Evolutionary conservation across 2,888 invertebrate species (phyloP).

Genomic region (Lepidocyrtoides sp.): DNA sequence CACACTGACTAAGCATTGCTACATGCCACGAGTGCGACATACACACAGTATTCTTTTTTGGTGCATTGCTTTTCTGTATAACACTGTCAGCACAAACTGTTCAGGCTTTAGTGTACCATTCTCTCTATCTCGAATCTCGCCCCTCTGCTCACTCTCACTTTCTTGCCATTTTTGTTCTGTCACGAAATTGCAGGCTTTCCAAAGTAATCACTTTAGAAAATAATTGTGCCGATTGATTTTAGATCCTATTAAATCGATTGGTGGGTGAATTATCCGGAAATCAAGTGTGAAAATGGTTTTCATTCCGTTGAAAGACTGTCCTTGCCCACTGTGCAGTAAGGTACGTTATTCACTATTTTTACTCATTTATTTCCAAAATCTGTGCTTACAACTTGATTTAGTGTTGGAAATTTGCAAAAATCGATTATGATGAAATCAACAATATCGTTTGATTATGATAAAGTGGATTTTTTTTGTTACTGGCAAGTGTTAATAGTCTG

Average conservation of each 20-base stretch:
- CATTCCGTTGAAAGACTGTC: constrained; percentile 83
- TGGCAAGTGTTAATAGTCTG: neutral
- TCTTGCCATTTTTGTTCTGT: constrained; percentile 16
- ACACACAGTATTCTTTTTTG: constrained; percentile 27
- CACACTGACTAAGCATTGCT: neutral
- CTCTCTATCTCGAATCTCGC: constrained; percentile 27
- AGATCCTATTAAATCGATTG: neutral
- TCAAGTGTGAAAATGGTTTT: constrained; percentile 80
- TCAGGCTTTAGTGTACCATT: too few species aligned
- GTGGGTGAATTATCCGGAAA: neutral
- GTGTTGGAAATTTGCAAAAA: neutral
- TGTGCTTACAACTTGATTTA: too few species aligned
- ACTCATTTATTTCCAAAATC: too few species aligned
- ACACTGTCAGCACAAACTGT: constrained; percentile 8
- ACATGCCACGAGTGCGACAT: neutral
- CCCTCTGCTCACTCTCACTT: constrained; percentile 22
- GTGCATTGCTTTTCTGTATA: constrained; percentile 15
- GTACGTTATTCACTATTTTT: constrained; percentile 78
- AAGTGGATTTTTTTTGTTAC: neutral
- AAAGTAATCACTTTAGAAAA: constrained; percentile 38
- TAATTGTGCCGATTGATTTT: neutral
- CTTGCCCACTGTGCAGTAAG: constrained; percentile 84
- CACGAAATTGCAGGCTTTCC: constrained; percentile 10
- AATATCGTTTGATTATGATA: too few species aligned
- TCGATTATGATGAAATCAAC: too few species aligned